Evolutionary conservation across 2,113 vertebrate genomes (phyloP), one percentile per base, ranked within the genome.

Genomic region (Charina bottae): DNA sequence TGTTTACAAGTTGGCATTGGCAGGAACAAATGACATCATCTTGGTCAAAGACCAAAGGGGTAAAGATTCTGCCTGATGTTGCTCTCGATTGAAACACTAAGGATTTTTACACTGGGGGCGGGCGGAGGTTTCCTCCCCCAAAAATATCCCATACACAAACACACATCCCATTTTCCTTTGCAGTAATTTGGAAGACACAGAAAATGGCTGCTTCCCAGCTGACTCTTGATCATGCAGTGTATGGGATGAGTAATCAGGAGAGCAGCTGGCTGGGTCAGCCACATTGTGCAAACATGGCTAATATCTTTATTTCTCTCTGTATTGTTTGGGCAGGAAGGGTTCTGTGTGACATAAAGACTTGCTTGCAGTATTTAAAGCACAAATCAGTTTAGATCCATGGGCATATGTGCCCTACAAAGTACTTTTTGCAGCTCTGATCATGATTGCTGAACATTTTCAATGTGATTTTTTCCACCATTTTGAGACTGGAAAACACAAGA

Each of bases 21-120:
- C 84, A 54, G 49, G 59, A 64, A 86, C n/a, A 56, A 37, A 12
- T 91, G 62, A 58, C 54, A 83, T 91, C 33, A 87, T 72, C 85
- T 42, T n/a, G 12, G 3, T 68, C 64, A 64, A 23, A 64, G 3
- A 11, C 5, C 26, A 68, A 68, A 68, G 28, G 28, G 64, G 28
- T 68, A n/a, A n/a, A n/a, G 28, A n/a, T 68, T 68, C 11, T n/a
- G 28, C 28, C n/a, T 0, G 4, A 12, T n/a, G 28, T 19, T 78
- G 33, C 17, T 78, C 33, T 78, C 33, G 37, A 37, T 6, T 78
- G 68, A 78, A 78, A 78, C 68, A 8, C 68, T 37, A 5, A 78
- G 15, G 33, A 78, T 78, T 78, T 78, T 78, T 78, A 37, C 17
- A 78, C 68, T 37, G 6, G 28, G 15, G 68, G 6, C 17, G 15